Conservation (phyloP, 2,113 vertebrate genomes). For the Engystomops pustulosus region DNA sequence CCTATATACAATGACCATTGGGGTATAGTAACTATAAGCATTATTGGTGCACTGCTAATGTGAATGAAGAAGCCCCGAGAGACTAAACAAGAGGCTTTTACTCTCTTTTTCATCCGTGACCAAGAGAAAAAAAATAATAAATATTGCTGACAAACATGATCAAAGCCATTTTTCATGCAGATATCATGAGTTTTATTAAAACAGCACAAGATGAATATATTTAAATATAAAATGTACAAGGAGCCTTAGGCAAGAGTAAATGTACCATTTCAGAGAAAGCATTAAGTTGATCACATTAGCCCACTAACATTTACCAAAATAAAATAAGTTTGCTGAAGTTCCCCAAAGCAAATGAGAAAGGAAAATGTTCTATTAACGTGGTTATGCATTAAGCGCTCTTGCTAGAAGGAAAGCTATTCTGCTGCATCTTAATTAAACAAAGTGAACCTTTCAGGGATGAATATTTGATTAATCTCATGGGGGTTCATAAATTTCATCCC, state of each 20-base stretch:
- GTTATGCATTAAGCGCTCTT: slow-evolving; percentile 31
- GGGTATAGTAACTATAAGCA: too few species aligned
- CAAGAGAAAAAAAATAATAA: neutral
- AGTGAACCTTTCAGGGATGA: slow-evolving; percentile 34
- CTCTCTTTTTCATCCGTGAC: neutral
- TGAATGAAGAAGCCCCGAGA: too few species aligned
- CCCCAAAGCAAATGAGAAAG: slow-evolving; percentile 30
- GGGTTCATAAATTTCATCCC: slow-evolving; percentile 42
- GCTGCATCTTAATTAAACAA: slow-evolving; percentile 47
- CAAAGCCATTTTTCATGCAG: neutral
- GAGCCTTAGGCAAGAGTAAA: slow-evolving; percentile 31
- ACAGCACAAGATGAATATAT: slow-evolving; percentile 1
- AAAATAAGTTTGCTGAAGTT: slow-evolving; percentile 44
- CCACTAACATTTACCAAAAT: slow-evolving; percentile 50
- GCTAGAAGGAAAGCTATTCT: slow-evolving; percentile 14
- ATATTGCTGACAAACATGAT: neutral
- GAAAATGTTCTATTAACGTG: slow-evolving; percentile 15
- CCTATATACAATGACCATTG: too few species aligned
- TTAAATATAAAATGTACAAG: neutral
- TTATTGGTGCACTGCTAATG: too few species aligned
- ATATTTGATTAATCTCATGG: slow-evolving; percentile 52
- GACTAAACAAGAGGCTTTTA: neutral
- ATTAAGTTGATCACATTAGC: slow-evolving; percentile 37
- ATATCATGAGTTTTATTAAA: neutral
- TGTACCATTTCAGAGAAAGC: slow-evolving; percentile 29